Base-by-base conservation (phyloP, 2,888 invertebrate genomes). In the Lamellibrachia columna region DNA sequence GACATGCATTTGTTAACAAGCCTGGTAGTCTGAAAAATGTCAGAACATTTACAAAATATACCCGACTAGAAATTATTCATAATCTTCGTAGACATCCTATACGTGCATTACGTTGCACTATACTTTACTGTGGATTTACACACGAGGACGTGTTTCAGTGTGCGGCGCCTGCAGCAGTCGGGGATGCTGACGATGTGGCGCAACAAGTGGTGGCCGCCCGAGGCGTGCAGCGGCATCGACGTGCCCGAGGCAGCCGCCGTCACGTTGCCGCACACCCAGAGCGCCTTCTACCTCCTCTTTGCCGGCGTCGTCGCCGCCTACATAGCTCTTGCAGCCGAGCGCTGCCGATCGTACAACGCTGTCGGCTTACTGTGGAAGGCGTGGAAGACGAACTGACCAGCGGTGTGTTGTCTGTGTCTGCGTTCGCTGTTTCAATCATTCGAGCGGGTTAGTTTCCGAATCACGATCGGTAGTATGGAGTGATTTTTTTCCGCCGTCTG, bases 241-340 rank as follows among this genome's bases (percentile, higher is more conserved):
- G 58, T 90, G 11, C 60, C 93, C 22, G 91, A 92, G 90, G 28
- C 93, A 6, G 52, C 28, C 15, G 55, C 90, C 22, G 52, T 93
- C 1, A 75, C 93, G 15, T n/a, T 93, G 91, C 40, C 93, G 92
- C 92, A 93, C 92, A 90, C 91, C 8, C 93, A 93, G 92, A 93
- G 93, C 52, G 93, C 93, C 75, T 93, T 93, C 90, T 93, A 93
- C 90, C 90, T 93, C 53, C 93, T 93, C n/a, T 15, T 90, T n/a
- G 90, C 52, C 90, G 93, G 93, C 53, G 90, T 93, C 52, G 15
- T 92, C n/a, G 40, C 90, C 40, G 92, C 93, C 11, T 15, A 6
- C 28, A 15, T 93, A 15, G 58, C 60, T 52, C 55, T 93, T 52
- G n/a, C 91, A 9, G 91, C 40, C n/a, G 93, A 93, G 22, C 75